Base-by-base conservation (phyloP, 2,113 vertebrate genomes). In the Oreotrochilus melanogaster region DNA sequence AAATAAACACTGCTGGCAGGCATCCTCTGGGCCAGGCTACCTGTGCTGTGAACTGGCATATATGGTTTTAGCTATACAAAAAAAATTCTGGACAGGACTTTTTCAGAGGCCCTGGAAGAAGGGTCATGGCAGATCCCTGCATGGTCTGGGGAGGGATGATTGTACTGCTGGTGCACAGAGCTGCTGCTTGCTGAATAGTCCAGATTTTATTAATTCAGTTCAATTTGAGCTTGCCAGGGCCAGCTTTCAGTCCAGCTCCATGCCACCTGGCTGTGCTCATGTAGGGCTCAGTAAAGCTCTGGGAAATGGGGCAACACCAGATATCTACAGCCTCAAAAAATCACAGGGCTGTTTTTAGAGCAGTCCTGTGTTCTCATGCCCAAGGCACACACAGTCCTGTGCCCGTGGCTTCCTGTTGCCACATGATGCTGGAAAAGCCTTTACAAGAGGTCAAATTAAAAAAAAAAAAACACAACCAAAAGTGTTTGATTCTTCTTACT, bases 221-320 rank as follows among this genome's bases (percentile, higher is more conserved):
- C 31, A 43, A 10, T 56, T 8, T 19, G 60, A 56, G 65, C n/a
- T 48, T 73, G 11, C 75, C 19, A 85, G 42, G 78, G 61, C 37
- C 47, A 81, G 76, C 18, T 86, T 62, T 84, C 78, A 54, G 73
- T 54, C 69, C 50, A 50, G 45, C 45, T 33, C 30, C 0, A 1
- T 22, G 12, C 48, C 62, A 48, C 45, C 48, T 72, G 87, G 50
- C 81, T 43, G 17, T 5, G 19, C 43, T 74, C 56, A 3, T 1
- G 2, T 42, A 70, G 51, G 60, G 31, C n/a, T 60, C 58, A 39
- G 54, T 31, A 16, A 73, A 92, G 35, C 0, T 0, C 60, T 66
- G 80, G 73, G 47, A 95, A 76, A 10, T 33, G 53, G 62, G 39
- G 47, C 73, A 85, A 1, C 1, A 3, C 18, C 3, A 3, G 24